These are phyloP conservation scores for Lasioglossum figueresi DNA, from an alignment of 2,888 invertebrate species.

Conservation along the genomic window DNA sequence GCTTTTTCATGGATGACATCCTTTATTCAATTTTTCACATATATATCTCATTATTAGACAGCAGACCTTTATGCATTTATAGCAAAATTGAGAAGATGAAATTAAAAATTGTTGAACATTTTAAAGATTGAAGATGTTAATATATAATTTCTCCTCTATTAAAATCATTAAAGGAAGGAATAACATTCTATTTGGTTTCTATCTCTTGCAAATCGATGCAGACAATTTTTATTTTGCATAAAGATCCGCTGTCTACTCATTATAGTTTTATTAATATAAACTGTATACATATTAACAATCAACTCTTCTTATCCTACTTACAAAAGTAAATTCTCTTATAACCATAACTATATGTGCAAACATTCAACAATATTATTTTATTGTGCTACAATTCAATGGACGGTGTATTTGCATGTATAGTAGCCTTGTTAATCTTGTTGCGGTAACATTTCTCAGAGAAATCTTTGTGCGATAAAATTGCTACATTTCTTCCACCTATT, in stretches of 20 bases:
- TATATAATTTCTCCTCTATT: no score
- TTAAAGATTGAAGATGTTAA: no score
- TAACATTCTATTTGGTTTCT: no score
- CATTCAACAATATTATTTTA: neutral
- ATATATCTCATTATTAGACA: no score
- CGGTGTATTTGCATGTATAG: constrained; percentile 1
- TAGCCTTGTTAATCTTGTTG: neutral
- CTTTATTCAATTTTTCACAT: neutral
- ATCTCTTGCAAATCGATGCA: no score
- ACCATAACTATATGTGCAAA: neutral
- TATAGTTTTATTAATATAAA: neutral
- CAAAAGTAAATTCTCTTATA: neutral
- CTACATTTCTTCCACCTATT: constrained; percentile 87
- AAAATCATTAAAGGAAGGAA: no score
- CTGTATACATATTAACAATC: neutral
- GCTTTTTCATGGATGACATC: neutral
- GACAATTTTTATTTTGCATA: no score
- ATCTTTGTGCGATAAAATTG: constrained; percentile 85
- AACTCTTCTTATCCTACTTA: neutral
- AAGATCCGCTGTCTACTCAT: no score
- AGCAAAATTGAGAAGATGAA: no score
- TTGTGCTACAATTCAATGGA: constrained; percentile 42
- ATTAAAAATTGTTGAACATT: no score
- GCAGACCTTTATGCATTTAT: no score
- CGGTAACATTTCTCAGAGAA: constrained; percentile 61